Conservation (phyloP, 2,888 invertebrate species). For the Phymatocera aterrima region DNA sequence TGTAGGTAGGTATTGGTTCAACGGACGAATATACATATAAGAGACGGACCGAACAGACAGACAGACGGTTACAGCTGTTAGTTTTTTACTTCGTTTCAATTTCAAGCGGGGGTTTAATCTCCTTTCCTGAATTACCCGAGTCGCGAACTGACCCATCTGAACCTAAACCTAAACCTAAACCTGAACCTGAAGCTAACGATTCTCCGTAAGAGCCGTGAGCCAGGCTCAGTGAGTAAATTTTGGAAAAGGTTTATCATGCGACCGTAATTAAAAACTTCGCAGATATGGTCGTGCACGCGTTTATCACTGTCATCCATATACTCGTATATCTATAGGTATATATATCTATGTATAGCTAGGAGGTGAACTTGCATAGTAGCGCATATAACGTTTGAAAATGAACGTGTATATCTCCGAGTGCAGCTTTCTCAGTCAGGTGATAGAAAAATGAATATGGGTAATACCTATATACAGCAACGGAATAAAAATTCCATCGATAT, state of each 20-base stretch:
- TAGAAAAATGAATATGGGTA: background rate
- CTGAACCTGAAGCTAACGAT: background rate
- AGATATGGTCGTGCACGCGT: background rate
- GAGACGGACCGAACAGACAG: conserved; percentile 27
- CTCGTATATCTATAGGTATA: background rate
- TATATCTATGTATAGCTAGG: background rate
- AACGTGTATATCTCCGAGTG: background rate
- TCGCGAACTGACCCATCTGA: background rate
- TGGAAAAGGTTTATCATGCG: background rate
- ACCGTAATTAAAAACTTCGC: background rate
- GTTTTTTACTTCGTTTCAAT: background rate
- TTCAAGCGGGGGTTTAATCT: conserved; percentile 37
- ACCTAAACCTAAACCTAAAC: too few relatives aligned
- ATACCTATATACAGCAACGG: too few relatives aligned
- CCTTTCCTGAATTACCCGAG: conserved; percentile 3
- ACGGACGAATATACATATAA: conserved; percentile 22
- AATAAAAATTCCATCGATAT: conserved; percentile 12
- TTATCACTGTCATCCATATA: background rate
- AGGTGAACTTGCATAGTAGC: background rate
- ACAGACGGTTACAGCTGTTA: background rate
- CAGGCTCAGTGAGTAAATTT: background rate
- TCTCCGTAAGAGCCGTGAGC: background rate
- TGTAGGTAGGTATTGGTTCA: conserved; percentile 24
- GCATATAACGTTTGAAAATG: background rate
- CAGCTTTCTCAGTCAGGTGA: too few relatives aligned